phyloP scores from a whole-genome alignment of 2,888 invertebrate genomes.

The Sturmia bella region DNA sequence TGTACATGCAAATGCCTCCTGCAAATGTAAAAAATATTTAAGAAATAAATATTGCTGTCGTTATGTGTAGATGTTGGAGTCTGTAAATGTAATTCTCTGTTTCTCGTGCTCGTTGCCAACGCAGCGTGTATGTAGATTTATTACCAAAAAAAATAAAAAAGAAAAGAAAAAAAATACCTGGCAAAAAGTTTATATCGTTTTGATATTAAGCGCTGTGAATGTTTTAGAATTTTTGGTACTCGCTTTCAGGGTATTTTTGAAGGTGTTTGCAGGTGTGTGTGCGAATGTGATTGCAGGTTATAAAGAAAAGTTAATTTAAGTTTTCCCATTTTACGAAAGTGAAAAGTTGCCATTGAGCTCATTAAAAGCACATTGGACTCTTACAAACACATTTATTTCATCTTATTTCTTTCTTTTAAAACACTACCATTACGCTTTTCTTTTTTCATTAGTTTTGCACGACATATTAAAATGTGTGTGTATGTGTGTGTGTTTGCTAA shows the following conservation, averaged over 20 bases:
- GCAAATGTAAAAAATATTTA: neutral
- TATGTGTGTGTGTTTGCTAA: neutral
- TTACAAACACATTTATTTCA: conserved; percentile 23
- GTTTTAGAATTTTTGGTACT: conserved; percentile 2
- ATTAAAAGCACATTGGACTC: conserved; percentile 64
- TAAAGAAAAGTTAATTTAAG: conserved; percentile 65
- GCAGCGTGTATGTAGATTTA: conserved; percentile 59
- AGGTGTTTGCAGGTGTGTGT: conserved; percentile 6
- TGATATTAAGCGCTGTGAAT: conserved; percentile 15
- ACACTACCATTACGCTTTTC: neutral
- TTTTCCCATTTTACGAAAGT: conserved; percentile 67
- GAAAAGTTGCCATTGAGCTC: conserved; percentile 68
- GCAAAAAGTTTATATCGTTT: conserved; percentile 45
- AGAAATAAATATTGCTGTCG: too few relatives aligned
- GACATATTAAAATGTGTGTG: neutral
- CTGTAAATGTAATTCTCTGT: conserved; percentile 29
- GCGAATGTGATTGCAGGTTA: neutral
- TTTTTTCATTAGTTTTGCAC: too few relatives aligned
- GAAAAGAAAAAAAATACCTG: conserved; percentile 2
- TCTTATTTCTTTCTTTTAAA: conserved; percentile 28
- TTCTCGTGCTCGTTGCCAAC: conserved; percentile 31
- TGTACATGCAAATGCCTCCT: neutral
- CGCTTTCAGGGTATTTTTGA: neutral
- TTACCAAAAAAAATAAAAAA: conserved; percentile 1
- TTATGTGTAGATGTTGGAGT: neutral